phyloP scores from a whole-genome alignment of 2,888 invertebrate species.

The Agonopterix heracliana region DNA sequence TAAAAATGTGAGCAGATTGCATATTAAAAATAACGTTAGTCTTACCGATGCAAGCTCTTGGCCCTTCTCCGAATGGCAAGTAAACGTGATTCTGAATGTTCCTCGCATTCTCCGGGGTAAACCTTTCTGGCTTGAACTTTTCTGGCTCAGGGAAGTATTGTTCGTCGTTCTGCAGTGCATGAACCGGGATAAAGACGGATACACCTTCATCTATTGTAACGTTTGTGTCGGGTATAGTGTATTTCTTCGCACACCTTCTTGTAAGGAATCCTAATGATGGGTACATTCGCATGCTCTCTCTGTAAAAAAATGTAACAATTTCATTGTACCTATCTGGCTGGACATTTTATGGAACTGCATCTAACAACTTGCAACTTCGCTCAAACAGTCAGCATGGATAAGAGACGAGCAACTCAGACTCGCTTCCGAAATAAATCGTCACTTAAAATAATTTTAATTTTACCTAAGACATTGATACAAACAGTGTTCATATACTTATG shows the following conservation, averaged over 20 bases:
- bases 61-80: constrained; percentile 27
- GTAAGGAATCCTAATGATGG: constrained; percentile 20
- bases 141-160: constrained; percentile 23
- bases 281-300: constrained; percentile 23
- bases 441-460: too few relatives aligned
- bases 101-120: constrained; percentile 11
- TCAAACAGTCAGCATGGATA: too few relatives aligned
- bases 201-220: constrained; percentile 24
- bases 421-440: too few relatives aligned
- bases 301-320: background rate
- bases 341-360: too few relatives aligned
- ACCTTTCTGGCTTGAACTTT: constrained; percentile 26
- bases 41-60: constrained; percentile 23
- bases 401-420: too few relatives aligned
- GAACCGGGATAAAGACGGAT: constrained; percentile 19
- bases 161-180: constrained; percentile 25
- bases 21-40: too few relatives aligned
- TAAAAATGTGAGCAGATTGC: too few relatives aligned
- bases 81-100: constrained; percentile 18
- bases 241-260: constrained; percentile 18
- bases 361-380: too few relatives aligned
- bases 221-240: constrained; percentile 21
- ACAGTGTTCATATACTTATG: too few relatives aligned
- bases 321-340: too few relatives aligned
- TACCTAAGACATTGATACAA: too few relatives aligned